Conservation (phyloP, 2,888 invertebrate genomes). For the Xiphydria camelus region DNA sequence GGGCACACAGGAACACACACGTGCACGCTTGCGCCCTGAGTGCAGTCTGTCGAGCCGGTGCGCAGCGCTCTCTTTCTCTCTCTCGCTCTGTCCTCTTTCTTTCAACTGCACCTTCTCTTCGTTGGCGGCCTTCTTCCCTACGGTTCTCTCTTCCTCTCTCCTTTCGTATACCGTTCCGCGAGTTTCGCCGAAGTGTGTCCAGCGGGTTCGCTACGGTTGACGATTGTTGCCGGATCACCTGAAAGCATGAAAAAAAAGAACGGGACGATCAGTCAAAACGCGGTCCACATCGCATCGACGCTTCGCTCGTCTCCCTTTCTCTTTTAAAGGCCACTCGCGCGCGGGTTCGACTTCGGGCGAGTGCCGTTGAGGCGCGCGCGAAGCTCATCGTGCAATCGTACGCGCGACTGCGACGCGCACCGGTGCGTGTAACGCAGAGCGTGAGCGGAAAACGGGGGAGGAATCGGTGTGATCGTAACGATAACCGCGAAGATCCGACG, state of each 20-base stretch:
- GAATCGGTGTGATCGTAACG: no score
- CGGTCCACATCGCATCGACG: not conserved
- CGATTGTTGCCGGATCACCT: conserved; percentile 5
- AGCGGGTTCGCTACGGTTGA: not conserved
- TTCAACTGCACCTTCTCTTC: no score
- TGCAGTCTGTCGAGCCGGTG: conserved; percentile 36
- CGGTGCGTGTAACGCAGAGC: no score
- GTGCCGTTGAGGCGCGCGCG: no score
- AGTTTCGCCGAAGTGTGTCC: not conserved
- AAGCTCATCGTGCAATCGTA: no score
- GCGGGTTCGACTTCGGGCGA: no score
- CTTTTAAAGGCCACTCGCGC: no score
- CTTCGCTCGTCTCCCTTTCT: no score
- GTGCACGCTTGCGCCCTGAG: conserved; percentile 44
- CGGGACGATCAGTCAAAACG: conserved; percentile 1
- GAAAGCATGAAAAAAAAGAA: conserved; percentile 9
- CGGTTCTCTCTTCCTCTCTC: conserved; percentile 20
- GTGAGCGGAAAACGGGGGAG: no score
- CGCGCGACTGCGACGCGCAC: no score
- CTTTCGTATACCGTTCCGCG: conserved; percentile 12
- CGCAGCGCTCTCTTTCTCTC: conserved; percentile 22
- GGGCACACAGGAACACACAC: conserved; percentile 39
- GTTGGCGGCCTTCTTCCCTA: conserved; percentile 10
- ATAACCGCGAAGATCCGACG: no score
- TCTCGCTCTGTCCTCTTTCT: conserved; percentile 7